Conservation (phyloP, 1,140 invertebrate genomes). For the Stenopsyche tienmushanensis region DNA sequence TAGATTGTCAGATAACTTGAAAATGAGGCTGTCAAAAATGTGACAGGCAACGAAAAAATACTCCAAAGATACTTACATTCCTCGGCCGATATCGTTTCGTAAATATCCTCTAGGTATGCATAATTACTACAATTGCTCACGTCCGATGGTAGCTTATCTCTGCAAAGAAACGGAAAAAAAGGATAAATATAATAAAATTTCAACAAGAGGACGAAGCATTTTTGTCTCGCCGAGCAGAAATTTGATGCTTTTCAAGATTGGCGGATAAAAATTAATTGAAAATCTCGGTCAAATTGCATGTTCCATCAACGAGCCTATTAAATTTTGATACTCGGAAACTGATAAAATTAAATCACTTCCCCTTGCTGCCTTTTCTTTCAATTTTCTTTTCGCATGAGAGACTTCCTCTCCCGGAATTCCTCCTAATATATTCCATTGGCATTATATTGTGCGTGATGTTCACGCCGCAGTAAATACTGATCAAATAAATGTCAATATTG, state of each 20-base stretch:
- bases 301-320: not conserved
- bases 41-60: no score
- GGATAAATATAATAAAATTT: not conserved
- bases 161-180: slow-evolving; percentile 44
- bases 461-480: not conserved
- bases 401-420: not conserved
- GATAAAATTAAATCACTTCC: not conserved
- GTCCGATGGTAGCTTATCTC: slow-evolving; percentile 47
- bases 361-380: no score
- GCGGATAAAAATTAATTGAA: not conserved
- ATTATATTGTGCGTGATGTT: not conserved
- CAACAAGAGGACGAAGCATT: not conserved
- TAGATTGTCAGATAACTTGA: no score
- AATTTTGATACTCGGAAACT: not conserved
- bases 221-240: no score
- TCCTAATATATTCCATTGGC: not conserved
- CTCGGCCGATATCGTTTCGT: slow-evolving; percentile 45
- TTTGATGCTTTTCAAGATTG: no score
- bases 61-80: slow-evolving; percentile 41
- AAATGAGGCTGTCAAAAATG: no score
- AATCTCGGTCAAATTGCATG: not conserved
- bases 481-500: not conserved
- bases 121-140: slow-evolving; percentile 48
- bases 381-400: not conserved
- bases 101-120: slow-evolving; percentile 52